These are phyloP conservation scores for Pedetes capensis DNA, from an alignment of 2,113 vertebrate species.

Conservation along the genomic window DNA sequence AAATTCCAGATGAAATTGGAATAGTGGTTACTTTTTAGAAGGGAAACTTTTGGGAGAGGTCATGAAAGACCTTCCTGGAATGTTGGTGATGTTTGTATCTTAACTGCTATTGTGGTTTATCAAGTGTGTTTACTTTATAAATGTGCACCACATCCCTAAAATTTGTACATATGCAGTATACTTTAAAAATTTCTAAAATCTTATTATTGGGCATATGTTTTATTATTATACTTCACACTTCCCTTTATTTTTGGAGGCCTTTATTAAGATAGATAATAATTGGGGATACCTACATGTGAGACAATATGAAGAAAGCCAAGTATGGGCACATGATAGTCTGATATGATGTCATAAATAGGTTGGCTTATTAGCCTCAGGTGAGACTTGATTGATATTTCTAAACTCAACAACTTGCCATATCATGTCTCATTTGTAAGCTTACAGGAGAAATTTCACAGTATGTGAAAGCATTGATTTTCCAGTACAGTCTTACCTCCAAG, in stretches of 20 bases:
- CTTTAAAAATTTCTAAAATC: background rate
- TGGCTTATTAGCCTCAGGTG: background rate
- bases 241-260: background rate
- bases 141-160: background rate
- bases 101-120: background rate
- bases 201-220: background rate
- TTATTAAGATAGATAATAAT: background rate
- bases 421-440: background rate
- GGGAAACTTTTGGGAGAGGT: background rate
- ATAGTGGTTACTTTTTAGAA: background rate
- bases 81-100: background rate
- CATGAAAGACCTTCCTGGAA: background rate
- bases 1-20: background rate
- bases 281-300: background rate
- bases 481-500: background rate
- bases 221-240: background rate
- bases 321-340: background rate
- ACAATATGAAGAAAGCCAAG: background rate
- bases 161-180: background rate
- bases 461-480: background rate
- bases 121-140: background rate
- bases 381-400: background rate
- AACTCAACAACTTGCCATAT: slow-evolving; percentile 5
- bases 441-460: background rate
- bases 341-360: background rate